Percentiles rank a stretch among this genome's conserved stretches.
Conservation (phyloP, 2,113 vertebrate genomes). For the Turnix velox region DNA sequence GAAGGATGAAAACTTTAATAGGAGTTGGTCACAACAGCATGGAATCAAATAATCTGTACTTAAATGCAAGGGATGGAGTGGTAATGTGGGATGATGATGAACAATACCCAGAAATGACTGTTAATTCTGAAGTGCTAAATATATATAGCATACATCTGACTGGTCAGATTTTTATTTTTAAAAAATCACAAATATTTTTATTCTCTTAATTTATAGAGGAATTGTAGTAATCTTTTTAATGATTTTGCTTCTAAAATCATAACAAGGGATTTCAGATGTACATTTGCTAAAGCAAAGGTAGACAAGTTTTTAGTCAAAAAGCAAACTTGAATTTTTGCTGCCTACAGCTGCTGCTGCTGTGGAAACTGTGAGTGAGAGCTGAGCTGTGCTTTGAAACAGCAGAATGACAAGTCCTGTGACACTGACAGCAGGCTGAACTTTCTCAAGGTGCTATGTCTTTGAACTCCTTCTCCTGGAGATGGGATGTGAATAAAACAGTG, state of each 20-base stretch:
- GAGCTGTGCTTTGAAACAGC: neutral
- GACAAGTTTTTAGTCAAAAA: neutral
- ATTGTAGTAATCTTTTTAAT: neutral
- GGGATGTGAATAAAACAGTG: neutral
- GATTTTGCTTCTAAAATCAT: neutral
- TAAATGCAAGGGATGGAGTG: neutral
- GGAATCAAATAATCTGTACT: neutral
- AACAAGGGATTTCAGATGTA: neutral
- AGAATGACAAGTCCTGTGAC: neutral
- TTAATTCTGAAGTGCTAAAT: neutral
- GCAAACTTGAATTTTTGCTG: neutral
- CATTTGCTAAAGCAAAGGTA: neutral
- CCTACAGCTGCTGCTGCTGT: neutral
- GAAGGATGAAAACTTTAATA: slow-evolving; percentile 68
- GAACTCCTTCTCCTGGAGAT: neutral
- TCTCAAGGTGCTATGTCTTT: neutral
- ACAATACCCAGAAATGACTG: neutral
- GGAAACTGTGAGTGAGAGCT: neutral
- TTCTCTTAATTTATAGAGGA: neutral
- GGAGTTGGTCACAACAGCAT: neutral
- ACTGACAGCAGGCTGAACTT: neutral
- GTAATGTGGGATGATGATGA: neutral
- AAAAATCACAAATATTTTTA: neutral
- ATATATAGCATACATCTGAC: neutral
- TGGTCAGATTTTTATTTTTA: neutral